Conservation (phyloP, 2,113 vertebrate species). For the Nycticorax nycticorax region DNA sequence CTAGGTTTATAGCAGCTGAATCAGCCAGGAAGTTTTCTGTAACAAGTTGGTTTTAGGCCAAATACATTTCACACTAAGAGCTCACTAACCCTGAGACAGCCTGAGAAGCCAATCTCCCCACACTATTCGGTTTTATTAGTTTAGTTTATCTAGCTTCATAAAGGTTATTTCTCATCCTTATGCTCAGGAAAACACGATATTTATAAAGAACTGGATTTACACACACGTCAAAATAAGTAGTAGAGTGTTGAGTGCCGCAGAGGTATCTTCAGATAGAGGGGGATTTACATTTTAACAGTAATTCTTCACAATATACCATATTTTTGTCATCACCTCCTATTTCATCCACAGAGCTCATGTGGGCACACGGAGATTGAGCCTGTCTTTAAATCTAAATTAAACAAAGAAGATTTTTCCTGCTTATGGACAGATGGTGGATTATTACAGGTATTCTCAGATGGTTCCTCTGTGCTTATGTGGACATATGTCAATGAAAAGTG, state of each 20-base stretch:
- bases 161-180: conserved; percentile 24
- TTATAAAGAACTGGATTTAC: conserved; percentile 9
- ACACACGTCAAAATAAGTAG: background rate
- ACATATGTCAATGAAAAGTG: conserved; percentile 30
- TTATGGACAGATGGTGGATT: conserved; percentile 41
- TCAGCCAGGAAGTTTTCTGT: conserved; percentile 25
- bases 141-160: conserved; percentile 22
- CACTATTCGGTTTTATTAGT: conserved; percentile 4
- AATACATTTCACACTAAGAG: conserved; percentile 27
- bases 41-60: conserved; percentile 29
- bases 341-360: background rate
- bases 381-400: conserved; percentile 4
- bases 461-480: background rate
- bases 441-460: conserved; percentile 39
- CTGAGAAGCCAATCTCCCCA: background rate
- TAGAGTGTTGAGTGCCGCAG: background rate
- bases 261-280: background rate
- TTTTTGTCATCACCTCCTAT: background rate
- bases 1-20: background rate
- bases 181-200: background rate
- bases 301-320: background rate
- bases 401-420: background rate
- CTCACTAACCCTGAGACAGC: background rate
- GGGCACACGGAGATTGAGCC: background rate
- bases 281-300: background rate